A percentile compares a stretch with the other conserved stretches of the same genome.
Evolutionary conservation across 37 sponge, comb jelly and placozoan species (phyloP).

Genomic region (Diacarnus erythraeanus): DNA sequence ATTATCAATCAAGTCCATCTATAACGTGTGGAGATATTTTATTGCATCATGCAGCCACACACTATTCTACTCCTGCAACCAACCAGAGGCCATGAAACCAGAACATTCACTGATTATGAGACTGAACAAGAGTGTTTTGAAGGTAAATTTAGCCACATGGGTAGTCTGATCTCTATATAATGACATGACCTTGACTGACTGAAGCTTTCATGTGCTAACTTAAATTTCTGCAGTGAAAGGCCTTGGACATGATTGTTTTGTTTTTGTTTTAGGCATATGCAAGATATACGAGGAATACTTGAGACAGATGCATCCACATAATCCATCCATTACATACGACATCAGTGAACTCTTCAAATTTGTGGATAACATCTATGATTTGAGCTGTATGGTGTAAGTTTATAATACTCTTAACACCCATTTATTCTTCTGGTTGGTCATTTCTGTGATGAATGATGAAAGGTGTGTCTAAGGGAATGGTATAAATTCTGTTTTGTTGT

Average conservation of each 20-base stretch:
- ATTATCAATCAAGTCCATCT: too few relatives aligned
- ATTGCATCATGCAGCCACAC: conserved; percentile 63
- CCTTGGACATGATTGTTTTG: too few relatives aligned
- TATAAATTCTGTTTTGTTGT: too few relatives aligned
- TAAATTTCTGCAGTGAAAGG: too few relatives aligned
- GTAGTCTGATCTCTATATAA: too few relatives aligned
- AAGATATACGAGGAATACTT: conserved; percentile 99
- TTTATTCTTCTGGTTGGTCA: too few relatives aligned
- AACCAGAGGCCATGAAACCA: conserved; percentile 66
- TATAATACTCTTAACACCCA: too few relatives aligned
- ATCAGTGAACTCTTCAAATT: conserved; percentile 97
- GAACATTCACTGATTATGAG: conserved; percentile 97
- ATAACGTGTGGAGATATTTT: neutral
- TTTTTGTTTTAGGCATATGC: conserved; percentile 86
- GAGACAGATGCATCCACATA: conserved; percentile 85
- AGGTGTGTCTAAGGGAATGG: too few relatives aligned
- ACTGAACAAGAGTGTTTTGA: conserved; percentile 90
- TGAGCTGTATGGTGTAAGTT: conserved; percentile 91
- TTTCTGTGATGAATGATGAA: too few relatives aligned
- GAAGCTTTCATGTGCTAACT: too few relatives aligned
- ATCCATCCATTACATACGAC: conserved; percentile 95
- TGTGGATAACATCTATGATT: conserved; percentile 87
- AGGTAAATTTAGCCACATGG: too few relatives aligned
- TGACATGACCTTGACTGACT: too few relatives aligned
- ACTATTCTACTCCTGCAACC: conserved; percentile 97